A percentile compares a stretch with the other conserved stretches of the same genome.
phyloP scores from a whole-genome alignment of 2,797 vertebrate genomes.

The Microctenopoma steveboyesi region DNA sequence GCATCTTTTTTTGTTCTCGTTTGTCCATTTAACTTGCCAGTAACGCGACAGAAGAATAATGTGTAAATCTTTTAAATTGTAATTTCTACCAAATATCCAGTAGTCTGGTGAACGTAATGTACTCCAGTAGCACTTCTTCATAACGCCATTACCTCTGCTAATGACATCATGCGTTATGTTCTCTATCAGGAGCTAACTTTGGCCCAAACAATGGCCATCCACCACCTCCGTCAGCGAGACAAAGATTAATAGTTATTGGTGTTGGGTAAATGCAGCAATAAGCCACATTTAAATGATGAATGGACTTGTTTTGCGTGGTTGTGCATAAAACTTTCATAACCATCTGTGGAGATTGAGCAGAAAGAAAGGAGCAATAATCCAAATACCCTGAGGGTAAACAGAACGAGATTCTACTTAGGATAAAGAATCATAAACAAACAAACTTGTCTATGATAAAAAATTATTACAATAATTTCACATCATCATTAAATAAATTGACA shows the following conservation, averaged over 20 bases:
- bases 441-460: not conserved
- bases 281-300: slow-evolving; percentile 61
- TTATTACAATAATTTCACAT: not conserved
- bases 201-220: slow-evolving; percentile 24
- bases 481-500: not conserved
- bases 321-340: slow-evolving; percentile 66
- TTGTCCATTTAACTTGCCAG: slow-evolving; percentile 1
- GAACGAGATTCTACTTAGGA: slow-evolving; percentile 17
- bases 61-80: slow-evolving; percentile 16
- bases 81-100: slow-evolving; percentile 37
- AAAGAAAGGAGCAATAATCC: slow-evolving; percentile 39
- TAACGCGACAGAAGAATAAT: slow-evolving; percentile 35
- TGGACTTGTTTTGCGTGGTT: slow-evolving; percentile 45
- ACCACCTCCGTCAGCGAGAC: slow-evolving; percentile 6
- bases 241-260: slow-evolving; percentile 46
- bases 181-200: slow-evolving; percentile 9
- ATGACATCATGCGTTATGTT: slow-evolving; percentile 47
- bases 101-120: slow-evolving; percentile 24
- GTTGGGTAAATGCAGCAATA: slow-evolving; percentile 52
- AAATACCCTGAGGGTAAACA: slow-evolving; percentile 50
- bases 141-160: slow-evolving; percentile 17
- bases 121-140: slow-evolving; percentile 14
- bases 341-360: slow-evolving; percentile 52
- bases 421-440: slow-evolving; percentile 29
- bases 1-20: slow-evolving; percentile 7